Evolutionary conservation across 2,113 vertebrate species (phyloP).

Genomic region (Morone saxatilis): DNA sequence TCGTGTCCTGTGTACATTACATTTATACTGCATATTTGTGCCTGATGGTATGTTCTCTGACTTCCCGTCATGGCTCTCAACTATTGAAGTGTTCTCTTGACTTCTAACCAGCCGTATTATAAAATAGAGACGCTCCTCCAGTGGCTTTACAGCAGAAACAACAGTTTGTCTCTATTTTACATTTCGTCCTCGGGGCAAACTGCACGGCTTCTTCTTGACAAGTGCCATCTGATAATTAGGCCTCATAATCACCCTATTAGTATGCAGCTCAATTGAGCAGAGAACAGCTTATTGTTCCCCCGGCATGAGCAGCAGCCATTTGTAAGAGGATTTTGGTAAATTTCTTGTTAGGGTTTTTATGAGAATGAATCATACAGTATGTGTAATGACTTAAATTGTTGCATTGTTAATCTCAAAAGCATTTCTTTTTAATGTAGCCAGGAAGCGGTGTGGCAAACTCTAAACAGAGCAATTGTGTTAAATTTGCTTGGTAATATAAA

Average conservation of each 20-base stretch:
- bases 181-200: conserved; percentile 74
- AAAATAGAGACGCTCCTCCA: conserved; percentile 1
- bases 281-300: conserved; percentile 68
- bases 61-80: neutral
- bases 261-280: conserved; percentile 79
- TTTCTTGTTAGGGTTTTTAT: conserved; percentile 65
- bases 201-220: conserved; percentile 69
- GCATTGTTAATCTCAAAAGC: conserved; percentile 42
- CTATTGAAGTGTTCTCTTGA: conserved; percentile 15
- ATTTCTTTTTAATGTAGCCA: conserved; percentile 36
- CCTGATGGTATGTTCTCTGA: conserved; percentile 12
- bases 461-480: neutral
- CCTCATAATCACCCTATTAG: conserved; percentile 79
- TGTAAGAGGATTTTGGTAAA: conserved; percentile 67
- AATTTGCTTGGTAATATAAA: conserved; percentile 5
- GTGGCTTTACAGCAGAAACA: conserved; percentile 56
- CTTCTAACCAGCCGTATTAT: conserved; percentile 18
- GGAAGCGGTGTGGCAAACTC: neutral
- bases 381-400: conserved; percentile 41
- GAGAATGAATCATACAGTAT: conserved; percentile 40
- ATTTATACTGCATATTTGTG: neutral
- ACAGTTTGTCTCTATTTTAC: conserved; percentile 74
- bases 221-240: conserved; percentile 82
- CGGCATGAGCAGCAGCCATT: conserved; percentile 50
- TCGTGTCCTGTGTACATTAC: neutral